phyloP scores from a whole-genome alignment of 2,888 invertebrate species.

The Phrixothrix hirtus region DNA sequence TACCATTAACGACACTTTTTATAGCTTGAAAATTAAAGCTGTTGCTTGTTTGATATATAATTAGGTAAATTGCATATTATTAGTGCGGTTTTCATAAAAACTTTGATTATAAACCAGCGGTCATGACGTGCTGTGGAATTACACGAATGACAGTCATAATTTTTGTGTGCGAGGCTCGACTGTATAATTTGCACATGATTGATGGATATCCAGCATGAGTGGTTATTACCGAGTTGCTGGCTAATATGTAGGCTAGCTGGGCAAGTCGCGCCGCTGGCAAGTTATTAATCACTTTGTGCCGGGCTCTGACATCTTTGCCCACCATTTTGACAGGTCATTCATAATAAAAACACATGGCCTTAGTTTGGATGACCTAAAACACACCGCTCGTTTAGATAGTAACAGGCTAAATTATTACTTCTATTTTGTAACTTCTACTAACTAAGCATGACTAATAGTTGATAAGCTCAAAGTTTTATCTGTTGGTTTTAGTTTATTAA shows the following conservation, averaged over 20 bases:
- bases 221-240: constrained; percentile 50
- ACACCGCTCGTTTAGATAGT: constrained; percentile 26
- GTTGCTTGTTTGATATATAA: constrained; percentile 44
- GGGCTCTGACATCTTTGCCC: constrained; percentile 51
- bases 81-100: constrained; percentile 41
- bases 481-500: neutral
- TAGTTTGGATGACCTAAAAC: constrained; percentile 30
- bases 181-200: constrained; percentile 54
- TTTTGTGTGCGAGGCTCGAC: constrained; percentile 52
- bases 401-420: constrained; percentile 25
- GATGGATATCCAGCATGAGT: constrained; percentile 53
- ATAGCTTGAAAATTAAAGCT: constrained; percentile 46
- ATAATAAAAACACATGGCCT: constrained; percentile 51
- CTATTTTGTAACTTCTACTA: constrained; percentile 11
- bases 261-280: constrained; percentile 45
- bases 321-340: constrained; percentile 52
- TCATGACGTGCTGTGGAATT: constrained; percentile 42
- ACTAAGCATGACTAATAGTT: constrained; percentile 13
- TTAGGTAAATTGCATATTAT: constrained; percentile 51
- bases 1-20: constrained; percentile 45
- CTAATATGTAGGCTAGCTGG: constrained; percentile 49
- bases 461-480: constrained; percentile 6
- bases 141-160: constrained; percentile 54
- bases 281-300: constrained; percentile 50
- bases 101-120: constrained; percentile 39